These are phyloP conservation scores for Pygoscelis antarcticus DNA, from an alignment of 2,113 vertebrate genomes.

Conservation along the genomic window DNA sequence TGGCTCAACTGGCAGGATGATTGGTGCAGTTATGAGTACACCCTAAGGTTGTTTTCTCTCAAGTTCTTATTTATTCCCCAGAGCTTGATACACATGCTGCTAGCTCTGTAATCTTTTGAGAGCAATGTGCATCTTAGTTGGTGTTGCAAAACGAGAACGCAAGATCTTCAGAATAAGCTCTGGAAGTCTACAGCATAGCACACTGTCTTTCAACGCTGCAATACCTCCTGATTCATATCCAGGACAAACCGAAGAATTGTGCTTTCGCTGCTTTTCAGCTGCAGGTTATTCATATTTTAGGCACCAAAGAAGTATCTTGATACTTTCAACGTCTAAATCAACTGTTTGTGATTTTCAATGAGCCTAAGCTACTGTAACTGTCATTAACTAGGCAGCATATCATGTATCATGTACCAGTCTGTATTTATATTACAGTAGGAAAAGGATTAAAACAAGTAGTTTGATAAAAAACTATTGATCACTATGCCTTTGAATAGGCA, in stretches of 20 bases:
- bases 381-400: neutral
- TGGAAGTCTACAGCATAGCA: fast-evolving
- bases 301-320: neutral
- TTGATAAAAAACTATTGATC: neutral
- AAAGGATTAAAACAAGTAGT: neutral
- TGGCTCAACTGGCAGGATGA: slow-evolving; percentile 42
- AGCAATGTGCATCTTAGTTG: neutral
- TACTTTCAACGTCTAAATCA: neutral
- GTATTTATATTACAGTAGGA: neutral
- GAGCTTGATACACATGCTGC: neutral
- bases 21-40: slow-evolving; percentile 16
- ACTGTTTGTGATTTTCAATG: neutral
- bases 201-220: neutral
- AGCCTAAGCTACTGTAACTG: neutral
- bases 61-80: slow-evolving; percentile 2
- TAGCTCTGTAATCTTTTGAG: neutral
- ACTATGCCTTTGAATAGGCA: neutral
- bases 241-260: neutral
- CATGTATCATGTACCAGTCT: neutral
- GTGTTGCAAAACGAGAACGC: neutral
- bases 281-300: neutral
- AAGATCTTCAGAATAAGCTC: neutral
- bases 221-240: neutral
- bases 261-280: fast-evolving
- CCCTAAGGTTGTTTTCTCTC: slow-evolving; percentile 20